Conservation (phyloP, 92 coral and sea anemone genomes). For the Hydrozoanthus gracilis region DNA sequence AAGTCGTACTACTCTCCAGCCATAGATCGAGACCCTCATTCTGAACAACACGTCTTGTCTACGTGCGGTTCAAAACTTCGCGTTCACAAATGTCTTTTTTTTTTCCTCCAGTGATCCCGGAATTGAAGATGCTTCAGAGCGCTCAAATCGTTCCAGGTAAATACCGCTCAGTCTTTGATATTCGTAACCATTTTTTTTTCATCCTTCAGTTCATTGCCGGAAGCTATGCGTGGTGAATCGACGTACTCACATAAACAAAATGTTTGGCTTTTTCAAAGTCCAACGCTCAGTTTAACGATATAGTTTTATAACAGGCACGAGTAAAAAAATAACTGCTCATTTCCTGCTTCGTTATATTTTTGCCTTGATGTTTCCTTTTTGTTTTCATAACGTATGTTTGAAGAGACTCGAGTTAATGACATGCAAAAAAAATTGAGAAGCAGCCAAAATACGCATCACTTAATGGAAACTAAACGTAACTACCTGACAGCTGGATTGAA, state of each 20-base stretch:
- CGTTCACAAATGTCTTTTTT: conserved; percentile 24
- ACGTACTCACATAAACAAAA: too few relatives aligned
- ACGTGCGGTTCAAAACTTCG: background rate
- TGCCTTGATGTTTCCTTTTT: background rate
- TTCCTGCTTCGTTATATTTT: background rate
- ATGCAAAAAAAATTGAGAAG: background rate
- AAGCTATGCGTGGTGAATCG: conserved; percentile 2
- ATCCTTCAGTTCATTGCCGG: conserved; percentile 7
- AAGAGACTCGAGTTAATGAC: background rate
- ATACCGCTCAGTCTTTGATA: background rate
- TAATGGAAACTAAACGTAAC: background rate
- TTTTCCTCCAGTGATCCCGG: conserved; percentile 44
- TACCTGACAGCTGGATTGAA: background rate
- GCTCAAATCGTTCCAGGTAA: conserved; percentile 47
- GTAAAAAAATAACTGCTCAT: background rate
- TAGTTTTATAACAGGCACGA: background rate
- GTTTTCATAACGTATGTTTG: background rate
- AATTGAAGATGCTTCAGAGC: conserved; percentile 41
- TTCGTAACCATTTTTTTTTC: too few relatives aligned
- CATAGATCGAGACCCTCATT: background rate
- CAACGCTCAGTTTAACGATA: background rate
- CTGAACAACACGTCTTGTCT: background rate
- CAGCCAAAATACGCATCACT: background rate
- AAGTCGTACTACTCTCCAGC: background rate
- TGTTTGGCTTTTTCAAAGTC: background rate